Evolutionary conservation across 2,797 vertebrate genomes (phyloP).

Genomic region (Buceros bicornis): DNA sequence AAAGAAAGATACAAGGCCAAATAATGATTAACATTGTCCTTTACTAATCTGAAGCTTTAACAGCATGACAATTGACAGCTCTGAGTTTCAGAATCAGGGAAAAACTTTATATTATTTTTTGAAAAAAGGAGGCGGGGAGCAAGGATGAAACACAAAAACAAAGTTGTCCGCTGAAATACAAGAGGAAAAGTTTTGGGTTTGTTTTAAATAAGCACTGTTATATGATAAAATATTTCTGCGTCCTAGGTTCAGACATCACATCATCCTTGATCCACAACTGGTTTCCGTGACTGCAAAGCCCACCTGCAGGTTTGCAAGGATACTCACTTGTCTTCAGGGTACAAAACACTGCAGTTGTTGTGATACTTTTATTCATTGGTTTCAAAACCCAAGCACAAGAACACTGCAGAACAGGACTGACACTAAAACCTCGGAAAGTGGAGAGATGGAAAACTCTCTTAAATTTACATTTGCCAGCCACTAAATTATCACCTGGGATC

Average conservation of each 20-base stretch:
- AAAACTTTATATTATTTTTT: background rate
- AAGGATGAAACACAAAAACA: background rate
- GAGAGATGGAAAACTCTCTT: background rate
- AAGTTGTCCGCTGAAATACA: background rate
- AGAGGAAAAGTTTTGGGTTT: background rate
- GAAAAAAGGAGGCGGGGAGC: background rate
- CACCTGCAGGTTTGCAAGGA: background rate
- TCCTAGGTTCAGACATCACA: background rate
- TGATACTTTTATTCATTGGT: background rate
- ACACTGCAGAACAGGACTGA: background rate
- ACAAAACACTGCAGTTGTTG: background rate
- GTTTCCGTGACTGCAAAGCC: background rate
- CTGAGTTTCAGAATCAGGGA: background rate
- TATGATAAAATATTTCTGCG: background rate
- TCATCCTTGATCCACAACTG: background rate
- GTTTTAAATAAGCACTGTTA: background rate
- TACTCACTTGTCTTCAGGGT: constrained; percentile 4
- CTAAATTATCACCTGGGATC: background rate
- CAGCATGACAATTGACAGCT: background rate
- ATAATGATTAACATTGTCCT: background rate
- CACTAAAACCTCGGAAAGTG: background rate
- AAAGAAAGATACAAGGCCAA: background rate
- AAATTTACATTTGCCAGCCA: background rate
- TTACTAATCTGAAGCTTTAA: constrained; percentile 9
- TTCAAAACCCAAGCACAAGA: constrained; percentile 10